phyloP scores from a whole-genome alignment of 2,797 vertebrate genomes.

The Tragopan temminckii region DNA sequence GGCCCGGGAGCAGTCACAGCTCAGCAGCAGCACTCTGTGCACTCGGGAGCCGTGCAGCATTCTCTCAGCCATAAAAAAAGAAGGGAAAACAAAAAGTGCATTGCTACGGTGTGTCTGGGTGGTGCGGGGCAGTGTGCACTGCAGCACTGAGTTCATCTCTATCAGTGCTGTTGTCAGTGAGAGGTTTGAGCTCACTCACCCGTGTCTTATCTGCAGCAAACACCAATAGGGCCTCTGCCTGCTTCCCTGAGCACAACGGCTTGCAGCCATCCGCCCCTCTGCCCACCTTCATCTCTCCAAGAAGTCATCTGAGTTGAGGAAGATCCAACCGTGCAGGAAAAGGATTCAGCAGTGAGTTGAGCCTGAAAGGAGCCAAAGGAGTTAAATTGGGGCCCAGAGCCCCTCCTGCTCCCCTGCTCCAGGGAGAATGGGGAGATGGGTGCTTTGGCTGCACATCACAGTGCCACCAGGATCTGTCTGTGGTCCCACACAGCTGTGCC shows the following conservation, averaged over 20 bases:
- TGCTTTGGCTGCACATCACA: background rate
- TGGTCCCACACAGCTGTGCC: background rate
- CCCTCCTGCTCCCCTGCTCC: background rate
- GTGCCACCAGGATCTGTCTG: no score
- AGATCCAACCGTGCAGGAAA: background rate
- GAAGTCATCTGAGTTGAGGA: background rate
- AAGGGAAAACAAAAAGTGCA: background rate
- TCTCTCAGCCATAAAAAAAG: background rate
- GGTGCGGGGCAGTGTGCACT: background rate
- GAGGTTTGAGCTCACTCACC: no score
- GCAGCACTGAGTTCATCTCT: rapidly evolving
- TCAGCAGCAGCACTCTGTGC: slow-evolving; percentile 1
- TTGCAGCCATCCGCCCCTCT: no score
- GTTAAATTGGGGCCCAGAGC: background rate
- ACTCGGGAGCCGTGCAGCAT: background rate
- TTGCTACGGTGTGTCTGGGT: background rate
- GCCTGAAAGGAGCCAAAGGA: background rate
- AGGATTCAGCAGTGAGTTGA: background rate
- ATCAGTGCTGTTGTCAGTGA: background rate
- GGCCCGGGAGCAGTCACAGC: slow-evolving; percentile 11
- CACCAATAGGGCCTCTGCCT: no score
- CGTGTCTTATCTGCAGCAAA: no score
- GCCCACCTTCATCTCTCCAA: no score
- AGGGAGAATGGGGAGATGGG: rapidly evolving
- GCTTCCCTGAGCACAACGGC: no score